These are phyloP conservation scores for Andrena minutula DNA, from an alignment of 2,888 invertebrate species.

Conservation along the genomic window DNA sequence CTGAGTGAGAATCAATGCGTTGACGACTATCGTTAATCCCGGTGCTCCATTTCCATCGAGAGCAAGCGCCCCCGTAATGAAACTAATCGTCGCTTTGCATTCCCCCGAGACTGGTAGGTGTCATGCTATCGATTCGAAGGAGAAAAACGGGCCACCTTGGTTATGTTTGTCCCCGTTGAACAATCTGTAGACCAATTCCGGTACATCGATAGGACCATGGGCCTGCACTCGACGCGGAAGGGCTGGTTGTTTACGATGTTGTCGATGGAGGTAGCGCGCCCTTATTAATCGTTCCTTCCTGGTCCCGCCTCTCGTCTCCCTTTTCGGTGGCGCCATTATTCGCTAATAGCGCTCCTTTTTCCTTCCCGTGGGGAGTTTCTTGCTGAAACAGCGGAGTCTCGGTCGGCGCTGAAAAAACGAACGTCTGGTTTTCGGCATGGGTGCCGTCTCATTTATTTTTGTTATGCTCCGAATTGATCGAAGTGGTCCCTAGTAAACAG, in stretches of 20 bases:
- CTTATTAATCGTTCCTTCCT: conserved; percentile 26
- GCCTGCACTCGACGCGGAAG: conserved; percentile 27
- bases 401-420: conserved; percentile 6
- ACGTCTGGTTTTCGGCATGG: neutral
- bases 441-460: neutral
- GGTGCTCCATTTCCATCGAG: neutral
- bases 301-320: conserved; percentile 16
- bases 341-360: conserved; percentile 33
- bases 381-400: conserved; percentile 23
- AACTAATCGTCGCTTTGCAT: neutral
- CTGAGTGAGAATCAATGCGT: neutral
- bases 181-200: conserved; percentile 58
- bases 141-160: conserved; percentile 45
- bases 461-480: neutral
- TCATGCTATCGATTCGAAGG: neutral
- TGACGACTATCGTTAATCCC: neutral
- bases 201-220: conserved; percentile 35
- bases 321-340: conserved; percentile 61
- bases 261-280: conserved; percentile 20
- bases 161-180: conserved; percentile 56
- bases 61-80: neutral
- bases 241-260: conserved; percentile 36
- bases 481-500: too few relatives aligned
- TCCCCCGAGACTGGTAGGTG: neutral
- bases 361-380: neutral